These are phyloP conservation scores for Colinus virginianus DNA, from an alignment of 2,113 vertebrate genomes.

Conservation along the genomic window DNA sequence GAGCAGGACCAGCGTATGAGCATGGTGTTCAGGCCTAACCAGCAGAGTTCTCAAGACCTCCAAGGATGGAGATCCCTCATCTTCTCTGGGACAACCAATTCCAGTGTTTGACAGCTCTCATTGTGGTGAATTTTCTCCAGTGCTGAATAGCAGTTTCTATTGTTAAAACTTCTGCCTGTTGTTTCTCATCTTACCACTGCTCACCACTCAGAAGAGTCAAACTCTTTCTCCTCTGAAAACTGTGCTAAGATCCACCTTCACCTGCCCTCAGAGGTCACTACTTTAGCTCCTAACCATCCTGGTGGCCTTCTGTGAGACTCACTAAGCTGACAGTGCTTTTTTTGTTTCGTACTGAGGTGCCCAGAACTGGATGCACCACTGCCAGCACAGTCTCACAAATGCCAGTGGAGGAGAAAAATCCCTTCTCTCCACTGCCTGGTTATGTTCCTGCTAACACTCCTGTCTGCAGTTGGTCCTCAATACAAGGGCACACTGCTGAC, in stretches of 20 bases:
- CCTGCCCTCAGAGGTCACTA: not conserved
- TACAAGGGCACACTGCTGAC: not conserved
- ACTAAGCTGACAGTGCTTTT: not conserved
- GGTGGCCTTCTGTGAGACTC: not conserved
- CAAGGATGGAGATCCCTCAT: not conserved
- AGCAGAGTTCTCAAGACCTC: not conserved
- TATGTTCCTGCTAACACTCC: not conserved
- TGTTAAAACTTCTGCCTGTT: not conserved
- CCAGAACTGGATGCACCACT: not conserved
- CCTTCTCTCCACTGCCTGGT: not conserved
- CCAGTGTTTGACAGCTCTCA: not conserved
- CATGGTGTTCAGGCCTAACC: not conserved
- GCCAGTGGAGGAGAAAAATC: not conserved
- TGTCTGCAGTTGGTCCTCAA: accelerated
- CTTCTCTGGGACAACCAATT: not conserved
- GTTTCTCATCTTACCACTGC: not conserved
- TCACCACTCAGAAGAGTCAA: not conserved
- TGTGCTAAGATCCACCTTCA: not conserved
- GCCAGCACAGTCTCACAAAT: not conserved
- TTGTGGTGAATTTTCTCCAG: not conserved
- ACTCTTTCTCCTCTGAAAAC: not conserved
- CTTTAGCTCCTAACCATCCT: not conserved
- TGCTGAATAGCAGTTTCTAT: not conserved
- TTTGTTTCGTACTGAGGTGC: not conserved
- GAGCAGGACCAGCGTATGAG: not conserved